Evolutionary conservation across 2,797 vertebrate species (phyloP).

Genomic region (Sebastes reedi): DNA sequence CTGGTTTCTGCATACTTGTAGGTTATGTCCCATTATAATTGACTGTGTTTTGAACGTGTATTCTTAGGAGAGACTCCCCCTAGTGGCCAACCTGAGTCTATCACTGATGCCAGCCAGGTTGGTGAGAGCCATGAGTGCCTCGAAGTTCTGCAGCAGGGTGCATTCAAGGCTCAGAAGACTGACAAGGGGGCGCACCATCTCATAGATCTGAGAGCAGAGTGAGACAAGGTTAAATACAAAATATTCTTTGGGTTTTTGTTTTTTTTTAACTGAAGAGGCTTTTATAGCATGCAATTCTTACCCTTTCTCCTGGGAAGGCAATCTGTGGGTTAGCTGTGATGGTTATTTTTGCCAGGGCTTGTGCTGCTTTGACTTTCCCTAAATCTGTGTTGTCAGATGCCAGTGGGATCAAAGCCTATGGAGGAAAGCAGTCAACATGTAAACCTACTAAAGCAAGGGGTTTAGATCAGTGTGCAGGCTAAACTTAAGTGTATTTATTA

Average conservation of each 20-base stretch:
- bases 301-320: conserved; percentile 96
- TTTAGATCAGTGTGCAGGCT: neutral
- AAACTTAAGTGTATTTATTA: neutral
- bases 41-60: neutral
- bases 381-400: conserved; percentile 91
- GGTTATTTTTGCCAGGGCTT: conserved; percentile 95
- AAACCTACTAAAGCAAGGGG: neutral
- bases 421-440: conserved; percentile 4
- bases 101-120: conserved; percentile 96
- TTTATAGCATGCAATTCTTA: conserved; percentile 51
- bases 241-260: neutral
- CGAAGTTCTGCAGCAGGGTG: conserved; percentile 94
- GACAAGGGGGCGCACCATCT: conserved; percentile 93
- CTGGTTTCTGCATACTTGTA: neutral
- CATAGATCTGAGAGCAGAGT: conserved; percentile 87
- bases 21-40: neutral
- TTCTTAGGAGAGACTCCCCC: conserved; percentile 45
- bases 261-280: neutral
- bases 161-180: conserved; percentile 90
- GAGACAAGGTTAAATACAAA: neutral
- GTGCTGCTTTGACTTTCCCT: conserved; percentile 94
- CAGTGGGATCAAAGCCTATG: conserved; percentile 91
- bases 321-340: conserved; percentile 98
- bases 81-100: conserved; percentile 89
- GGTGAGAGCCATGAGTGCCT: conserved; percentile 96